Evolutionary conservation across 2,888 invertebrate genomes (phyloP), one percentile per base, ranked within the genome.

Genomic region (Junonia oenone): DNA sequence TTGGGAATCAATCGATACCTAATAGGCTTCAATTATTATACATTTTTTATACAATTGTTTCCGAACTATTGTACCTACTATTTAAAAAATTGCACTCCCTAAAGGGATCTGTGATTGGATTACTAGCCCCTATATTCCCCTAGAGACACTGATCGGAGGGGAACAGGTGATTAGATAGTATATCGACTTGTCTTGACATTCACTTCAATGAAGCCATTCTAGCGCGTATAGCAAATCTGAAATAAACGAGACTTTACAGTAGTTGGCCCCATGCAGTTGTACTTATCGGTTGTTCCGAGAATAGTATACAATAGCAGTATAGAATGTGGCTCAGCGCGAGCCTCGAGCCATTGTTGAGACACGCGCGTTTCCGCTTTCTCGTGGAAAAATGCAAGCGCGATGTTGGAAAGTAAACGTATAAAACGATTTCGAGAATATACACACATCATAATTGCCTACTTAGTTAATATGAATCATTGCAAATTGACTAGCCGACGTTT

Each of bases 321-420:
- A 82, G 80, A 84, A 84, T 85, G 78, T 81, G 75, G 76, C 75
- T 74, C 73, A 76, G 77, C 82, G 80, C 83, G 79, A 78, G 78
- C 73, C 75, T 69, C 70, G 68, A 68, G 76, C 76, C 76, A 86
- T 85, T 90, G 89, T 89, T 75, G 73, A 77, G 77, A 83, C 80
- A 81, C 81, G 79, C 82, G 83, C 76, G 83, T 87, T 89, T 89
- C 88, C 88, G 89, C 89, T 89, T 89, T 90, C 88, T 79, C 88
- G 86, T 80, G 85, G 80, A 89, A 88, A 88, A 88, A 88, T 85
- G 86, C 82, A 82, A 73, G 78, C 85, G 74, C 78, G 75, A 78
- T 73, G 75, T 81, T 85, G 84, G 86, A 87, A 87, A 88, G 86
- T 79, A 81, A 79, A 79, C 76, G 71, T 66, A 67, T 66, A 63